Evolutionary conservation across 2,888 invertebrate species (phyloP).

Genomic region (Ochropleura plecta): DNA sequence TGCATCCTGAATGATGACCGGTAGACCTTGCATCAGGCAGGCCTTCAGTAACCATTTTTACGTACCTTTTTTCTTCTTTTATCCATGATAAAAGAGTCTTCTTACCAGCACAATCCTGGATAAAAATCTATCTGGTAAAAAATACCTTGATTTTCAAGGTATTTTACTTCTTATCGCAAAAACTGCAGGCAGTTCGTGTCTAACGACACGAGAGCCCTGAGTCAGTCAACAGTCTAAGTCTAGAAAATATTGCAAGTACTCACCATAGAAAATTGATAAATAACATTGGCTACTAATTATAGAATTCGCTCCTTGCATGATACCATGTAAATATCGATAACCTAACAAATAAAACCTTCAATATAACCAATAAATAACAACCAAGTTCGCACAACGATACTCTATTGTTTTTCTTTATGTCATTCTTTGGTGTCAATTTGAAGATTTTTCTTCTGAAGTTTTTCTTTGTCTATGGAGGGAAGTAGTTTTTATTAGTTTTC

Average conservation of each 20-base stretch:
- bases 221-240: background rate
- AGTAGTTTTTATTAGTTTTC: conserved; percentile 6
- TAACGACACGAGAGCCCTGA: too few relatives aligned
- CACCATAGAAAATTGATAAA: conserved; percentile 86
- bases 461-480: conserved; percentile 30
- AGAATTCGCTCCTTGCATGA: conserved; percentile 73
- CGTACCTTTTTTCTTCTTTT: background rate
- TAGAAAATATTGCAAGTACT: conserved; percentile 60
- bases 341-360: conserved; percentile 73
- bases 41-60: background rate
- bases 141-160: background rate
- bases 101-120: background rate
- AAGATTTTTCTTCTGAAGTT: conserved; percentile 50
- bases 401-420: conserved; percentile 62
- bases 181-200: background rate
- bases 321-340: conserved; percentile 75
- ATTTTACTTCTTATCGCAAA: background rate
- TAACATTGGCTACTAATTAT: conserved; percentile 84
- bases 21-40: background rate
- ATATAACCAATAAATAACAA: conserved; percentile 43
- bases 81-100: background rate
- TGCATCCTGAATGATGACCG: background rate
- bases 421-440: conserved; percentile 58
- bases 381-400: conserved; percentile 60
- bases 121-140: background rate